Evolutionary conservation across 2,113 vertebrate species (phyloP), one percentile per base, ranked within the genome.

Genomic region (Strix uralensis): DNA sequence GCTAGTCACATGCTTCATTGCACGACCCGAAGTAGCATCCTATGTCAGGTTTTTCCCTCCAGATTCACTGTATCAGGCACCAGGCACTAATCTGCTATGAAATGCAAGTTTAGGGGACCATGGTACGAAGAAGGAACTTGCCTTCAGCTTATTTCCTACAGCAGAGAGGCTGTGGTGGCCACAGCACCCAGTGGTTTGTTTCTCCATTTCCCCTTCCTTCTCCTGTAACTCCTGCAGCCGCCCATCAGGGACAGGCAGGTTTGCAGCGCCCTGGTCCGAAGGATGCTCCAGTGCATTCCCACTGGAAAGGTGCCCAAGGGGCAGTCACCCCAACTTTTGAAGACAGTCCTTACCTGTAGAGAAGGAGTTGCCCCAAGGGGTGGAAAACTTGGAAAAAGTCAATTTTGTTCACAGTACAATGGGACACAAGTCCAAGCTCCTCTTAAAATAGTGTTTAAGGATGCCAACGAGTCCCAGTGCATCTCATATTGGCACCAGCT

Each of bases 81-180:
- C 40, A 46, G n/a, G n/a, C 67, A 66, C 6, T 52, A 10, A 47
- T 17, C 19, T 42, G 40, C 19, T 63, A 52, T 3, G 26, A 85
- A 78, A 59, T 4, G 14, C 42, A 54, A 81, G 19, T 54, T 81
- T 18, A 82, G 52, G 36, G 27, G 52, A 30, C 55, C 4, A 5
- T 13, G n/a, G 46, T 18, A 10, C 2, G 2, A 59, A 86, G 32
- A 49, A 13, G 25, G 82, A 94, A 78, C 59, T 83, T 80, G 29
- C 15, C 34, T 58, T 83, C 40, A 29, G 40, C 34, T 90, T 54
- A 57, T 72, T 87, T 92, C 78, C 70, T 79, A 32, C 84, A 59
- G 61, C 0, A 0, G 40, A 18, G 78, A 63, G 52, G 26, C 61
- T 38, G 18, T 0, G 0, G 29, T 0, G 0, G 32, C 79, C 69